Evolutionary conservation across 2,888 invertebrate genomes (phyloP).

Genomic region (Cataglyphis livida): DNA sequence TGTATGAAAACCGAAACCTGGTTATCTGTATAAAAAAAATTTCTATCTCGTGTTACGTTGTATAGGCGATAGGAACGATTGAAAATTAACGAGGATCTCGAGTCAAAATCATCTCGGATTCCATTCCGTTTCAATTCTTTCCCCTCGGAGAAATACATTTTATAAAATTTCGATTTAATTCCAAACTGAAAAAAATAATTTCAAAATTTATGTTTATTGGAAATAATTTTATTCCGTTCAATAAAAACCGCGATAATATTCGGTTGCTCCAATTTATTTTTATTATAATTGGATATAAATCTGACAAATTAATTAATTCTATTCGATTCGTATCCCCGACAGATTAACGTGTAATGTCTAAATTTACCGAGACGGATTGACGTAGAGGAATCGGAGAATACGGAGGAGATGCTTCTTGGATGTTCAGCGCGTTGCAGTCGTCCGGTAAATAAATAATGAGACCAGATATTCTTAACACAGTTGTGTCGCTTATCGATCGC

Average conservation of each 20-base stretch:
- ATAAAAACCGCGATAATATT: neutral
- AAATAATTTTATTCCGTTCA: neutral
- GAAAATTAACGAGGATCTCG: neutral
- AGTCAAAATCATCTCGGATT: neutral
- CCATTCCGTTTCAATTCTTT: neutral
- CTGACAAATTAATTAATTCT: neutral
- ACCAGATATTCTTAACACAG: conserved; percentile 41
- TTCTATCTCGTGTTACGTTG: neutral
- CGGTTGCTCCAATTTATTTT: neutral
- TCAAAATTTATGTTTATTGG: neutral
- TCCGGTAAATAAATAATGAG: conserved; percentile 34
- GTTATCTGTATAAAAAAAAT: neutral
- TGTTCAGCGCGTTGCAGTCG: neutral
- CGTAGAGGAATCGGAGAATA: neutral
- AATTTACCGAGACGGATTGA: neutral
- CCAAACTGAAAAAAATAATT: neutral
- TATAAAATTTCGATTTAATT: neutral
- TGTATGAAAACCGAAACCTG: neutral
- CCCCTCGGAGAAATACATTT: neutral
- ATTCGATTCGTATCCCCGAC: neutral
- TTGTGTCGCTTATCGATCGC: conserved; percentile 43
- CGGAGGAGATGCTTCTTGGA: neutral
- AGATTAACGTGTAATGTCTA: neutral
- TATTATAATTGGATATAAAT: neutral
- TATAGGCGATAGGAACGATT: neutral